Percentiles rank a stretch among this genome's conserved stretches.
Conservation (phyloP, 1,140 invertebrate species). For the Solen grandis region DNA sequence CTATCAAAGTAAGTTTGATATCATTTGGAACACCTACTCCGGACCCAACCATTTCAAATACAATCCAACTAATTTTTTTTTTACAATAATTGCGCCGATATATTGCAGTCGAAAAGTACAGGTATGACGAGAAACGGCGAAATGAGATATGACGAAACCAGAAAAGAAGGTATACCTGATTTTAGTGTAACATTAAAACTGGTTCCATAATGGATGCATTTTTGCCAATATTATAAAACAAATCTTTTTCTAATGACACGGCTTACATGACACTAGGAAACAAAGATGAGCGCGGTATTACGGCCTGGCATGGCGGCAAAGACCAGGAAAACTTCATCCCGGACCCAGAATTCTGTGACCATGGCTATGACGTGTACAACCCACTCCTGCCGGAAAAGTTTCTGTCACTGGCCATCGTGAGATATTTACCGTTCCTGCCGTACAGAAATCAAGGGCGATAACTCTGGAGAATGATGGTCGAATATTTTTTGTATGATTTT, state of each 20-base stretch:
- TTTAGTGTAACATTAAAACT: neutral
- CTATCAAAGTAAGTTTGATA: too few species aligned
- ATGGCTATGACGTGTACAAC: constrained; percentile 17
- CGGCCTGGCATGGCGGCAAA: constrained; percentile 16
- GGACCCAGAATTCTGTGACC: constrained; percentile 1
- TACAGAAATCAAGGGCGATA: too few species aligned
- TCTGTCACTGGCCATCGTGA: neutral
- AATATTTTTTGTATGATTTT: too few species aligned
- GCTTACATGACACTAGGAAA: constrained; percentile 18
- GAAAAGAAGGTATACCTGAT: neutral
- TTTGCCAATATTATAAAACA: too few species aligned
- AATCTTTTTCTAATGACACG: too few species aligned
- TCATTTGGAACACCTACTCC: too few species aligned
- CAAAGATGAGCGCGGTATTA: constrained; percentile 28
- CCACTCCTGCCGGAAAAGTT: neutral
- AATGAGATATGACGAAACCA: neutral
- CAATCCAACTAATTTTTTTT: too few species aligned
- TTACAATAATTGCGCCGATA: too few species aligned
- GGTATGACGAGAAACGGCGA: too few species aligned
- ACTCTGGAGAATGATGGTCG: too few species aligned
- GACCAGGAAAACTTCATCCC: neutral
- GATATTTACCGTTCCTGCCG: constrained; percentile 22
- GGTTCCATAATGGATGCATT: neutral
- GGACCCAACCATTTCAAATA: too few species aligned
- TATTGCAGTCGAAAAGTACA: too few species aligned